These are phyloP conservation scores for Trachurus trachurus DNA, from an alignment of 2,797 vertebrate genomes.

Conservation along the genomic window DNA sequence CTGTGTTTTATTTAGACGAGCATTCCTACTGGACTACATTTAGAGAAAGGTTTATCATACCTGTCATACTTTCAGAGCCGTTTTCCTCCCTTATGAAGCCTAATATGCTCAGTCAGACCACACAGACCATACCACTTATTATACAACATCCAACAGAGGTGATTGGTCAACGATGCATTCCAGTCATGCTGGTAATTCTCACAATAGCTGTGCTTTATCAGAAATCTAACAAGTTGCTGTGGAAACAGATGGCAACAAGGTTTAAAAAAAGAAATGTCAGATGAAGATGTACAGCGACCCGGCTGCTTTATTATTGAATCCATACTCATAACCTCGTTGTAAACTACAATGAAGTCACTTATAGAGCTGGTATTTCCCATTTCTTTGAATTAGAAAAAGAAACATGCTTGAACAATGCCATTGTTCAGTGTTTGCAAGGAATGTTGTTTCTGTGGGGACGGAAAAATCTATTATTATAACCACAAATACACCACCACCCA, in stretches of 20 bases:
- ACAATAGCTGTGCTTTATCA: constrained; percentile 44
- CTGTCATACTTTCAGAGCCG: constrained; percentile 64
- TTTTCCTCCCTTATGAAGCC: constrained; percentile 57
- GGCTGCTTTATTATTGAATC: neutral
- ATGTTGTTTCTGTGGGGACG: neutral
- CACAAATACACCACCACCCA: neutral
- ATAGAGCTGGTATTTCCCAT: neutral
- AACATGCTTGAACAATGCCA: neutral
- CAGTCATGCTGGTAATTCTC: constrained; percentile 47
- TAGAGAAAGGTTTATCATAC: constrained; percentile 69
- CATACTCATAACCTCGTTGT: neutral
- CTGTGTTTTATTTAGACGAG: constrained; percentile 67
- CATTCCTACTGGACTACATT: constrained; percentile 68
- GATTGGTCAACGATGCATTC: constrained; percentile 52
- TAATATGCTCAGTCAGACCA: constrained; percentile 63
- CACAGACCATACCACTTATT: constrained; percentile 57
- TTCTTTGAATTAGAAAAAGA: neutral
- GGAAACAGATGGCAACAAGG: constrained; percentile 22
- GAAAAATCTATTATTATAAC: neutral
- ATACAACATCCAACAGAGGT: constrained; percentile 29
- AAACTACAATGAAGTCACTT: neutral
- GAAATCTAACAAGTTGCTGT: constrained; percentile 15
- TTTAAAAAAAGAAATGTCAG: constrained; percentile 7
- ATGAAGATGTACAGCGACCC: neutral
- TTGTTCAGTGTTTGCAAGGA: neutral